A percentile compares a stretch with the other conserved stretches of the same genome.
Conservation (phyloP, 2,888 invertebrate species). For the Andrena bucephala region DNA sequence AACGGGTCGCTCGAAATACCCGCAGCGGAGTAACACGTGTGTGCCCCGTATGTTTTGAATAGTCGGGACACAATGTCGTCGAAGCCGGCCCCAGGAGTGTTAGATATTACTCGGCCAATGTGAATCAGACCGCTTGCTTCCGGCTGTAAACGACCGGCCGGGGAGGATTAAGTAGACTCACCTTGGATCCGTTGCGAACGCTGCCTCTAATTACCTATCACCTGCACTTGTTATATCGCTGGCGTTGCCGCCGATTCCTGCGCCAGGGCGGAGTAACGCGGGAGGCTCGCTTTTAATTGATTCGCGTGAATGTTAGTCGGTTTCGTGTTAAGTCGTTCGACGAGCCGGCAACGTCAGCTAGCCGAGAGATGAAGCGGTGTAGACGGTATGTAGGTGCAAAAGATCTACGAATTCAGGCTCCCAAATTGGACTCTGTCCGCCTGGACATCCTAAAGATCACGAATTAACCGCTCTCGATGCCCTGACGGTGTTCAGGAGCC, state of each 20-base stretch:
- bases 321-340: slow-evolving; percentile 12
- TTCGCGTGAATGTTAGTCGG: slow-evolving; percentile 25
- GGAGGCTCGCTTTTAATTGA: slow-evolving; percentile 30
- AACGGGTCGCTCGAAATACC: slow-evolving; percentile 67
- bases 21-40: slow-evolving; percentile 66
- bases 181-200: slow-evolving; percentile 65
- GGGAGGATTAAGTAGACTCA: slow-evolving; percentile 69
- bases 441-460: slow-evolving; percentile 39
- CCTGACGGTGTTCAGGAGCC: slow-evolving; percentile 57
- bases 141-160: slow-evolving; percentile 70
- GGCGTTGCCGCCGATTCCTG: slow-evolving; percentile 27
- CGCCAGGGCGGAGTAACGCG: background rate
- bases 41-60: slow-evolving; percentile 68
- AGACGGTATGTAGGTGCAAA: background rate
- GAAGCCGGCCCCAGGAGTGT: slow-evolving; percentile 29
- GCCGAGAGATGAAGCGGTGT: background rate
- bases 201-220: slow-evolving; percentile 68
- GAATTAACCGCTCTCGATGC: slow-evolving; percentile 66
- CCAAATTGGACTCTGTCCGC: slow-evolving; percentile 52
- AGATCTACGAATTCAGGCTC: background rate
- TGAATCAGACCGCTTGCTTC: slow-evolving; percentile 67
- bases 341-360: slow-evolving; percentile 4
- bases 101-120: slow-evolving; percentile 64
- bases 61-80: slow-evolving; percentile 67
- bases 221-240: slow-evolving; percentile 59